Base-by-base conservation (phyloP, 1,140 invertebrate genomes). In the Acyrthosiphon pisum region DNA sequence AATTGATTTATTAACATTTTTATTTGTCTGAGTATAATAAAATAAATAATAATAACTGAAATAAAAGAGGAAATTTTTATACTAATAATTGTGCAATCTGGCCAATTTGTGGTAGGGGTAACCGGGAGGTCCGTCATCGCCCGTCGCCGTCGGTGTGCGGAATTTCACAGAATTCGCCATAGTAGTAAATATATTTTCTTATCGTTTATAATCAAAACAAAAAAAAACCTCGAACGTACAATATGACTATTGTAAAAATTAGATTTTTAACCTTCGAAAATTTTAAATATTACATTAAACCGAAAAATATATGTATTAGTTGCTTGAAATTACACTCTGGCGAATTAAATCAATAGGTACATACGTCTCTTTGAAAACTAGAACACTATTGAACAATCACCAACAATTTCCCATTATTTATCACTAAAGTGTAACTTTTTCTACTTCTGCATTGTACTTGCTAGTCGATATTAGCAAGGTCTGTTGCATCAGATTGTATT, bases 401-500 rank as follows among this genome's bases (percentile, higher is more conserved):
- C 1, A 53, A 89, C 35, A 53, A 76, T 76, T 76, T 76, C 14
- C n/a, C n/a, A 50, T 87, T 48, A 87, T 87, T 87, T 87, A n/a
- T 87, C 23, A 87, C 18, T 48, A 46, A 87, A 87, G 48, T 87
- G 23, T 48, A 86, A 89, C 48, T 89, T 37, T 11, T 46, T 89
- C 6, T 37, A 56, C n/a, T 37, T 89, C 35, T 53, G 53, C 35
- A 35, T 93, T 84, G 60, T 91, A 90, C 37, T 90, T 93, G n/a
- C 14, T 86, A 44, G 8, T 46, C 88, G 9, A 56, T 76, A 76
- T 76, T 56, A 23, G 46, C 48, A 41, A 89, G 35, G 88, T 89
- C 50, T 53, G 41, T 90, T 90, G 89, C 89, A 68, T 90, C 89
- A 90, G 88, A 90, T 90, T 37, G 89, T 90, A 68, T 90, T 90